Base-by-base conservation (phyloP, 2,113 vertebrate species). In the Dryoscopus gambensis region DNA sequence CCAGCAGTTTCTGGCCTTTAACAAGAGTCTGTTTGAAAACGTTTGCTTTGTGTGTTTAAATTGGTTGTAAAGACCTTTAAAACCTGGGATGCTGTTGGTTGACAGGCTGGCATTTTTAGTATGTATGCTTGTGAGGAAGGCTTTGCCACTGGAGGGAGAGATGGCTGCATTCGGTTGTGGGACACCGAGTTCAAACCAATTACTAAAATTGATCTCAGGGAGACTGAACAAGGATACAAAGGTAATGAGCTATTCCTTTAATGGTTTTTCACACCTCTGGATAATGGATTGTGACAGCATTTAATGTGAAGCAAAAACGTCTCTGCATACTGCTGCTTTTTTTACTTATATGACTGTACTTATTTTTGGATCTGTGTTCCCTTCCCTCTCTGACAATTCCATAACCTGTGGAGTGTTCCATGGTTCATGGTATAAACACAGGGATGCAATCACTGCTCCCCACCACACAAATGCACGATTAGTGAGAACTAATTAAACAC, bases 191-290 rank as follows among this genome's bases (percentile, higher is more conserved):
- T 99, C 98, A 99, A 99, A 96, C 98, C 99, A 93, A 99, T 99
- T 97, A 99, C 99, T 94, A 99, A 99, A 98, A 99, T 99, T 90
- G 99, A 99, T 98, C 98, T 99, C 97, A 98, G 99, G 89, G 99
- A 99, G 97, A 98, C 98, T 20, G 99, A 99, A 71, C 99, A 99
- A 97, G 99, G 99, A 82, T 99, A 99, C 97, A 99, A 99, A 99
- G 99, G 99, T 99, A 98, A 97, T 40, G n/a, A 81, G 74, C 57
- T 88, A 11, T 60, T 92, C 86, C 63, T 84, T 84, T 35, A 79
- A 55, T 64, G 44, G 6, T 16, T 76, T 91, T 80, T 64, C 55
- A 63, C 33, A 33, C 15, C 8, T 56, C 68, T 93, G 11, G 21
- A 6, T 83, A 71, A 91, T 82, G 84, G 33, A 67, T 74, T 40